Evolutionary conservation across 1,140 invertebrate species (phyloP).

Genomic region (Acromyrmex heyeri): DNA sequence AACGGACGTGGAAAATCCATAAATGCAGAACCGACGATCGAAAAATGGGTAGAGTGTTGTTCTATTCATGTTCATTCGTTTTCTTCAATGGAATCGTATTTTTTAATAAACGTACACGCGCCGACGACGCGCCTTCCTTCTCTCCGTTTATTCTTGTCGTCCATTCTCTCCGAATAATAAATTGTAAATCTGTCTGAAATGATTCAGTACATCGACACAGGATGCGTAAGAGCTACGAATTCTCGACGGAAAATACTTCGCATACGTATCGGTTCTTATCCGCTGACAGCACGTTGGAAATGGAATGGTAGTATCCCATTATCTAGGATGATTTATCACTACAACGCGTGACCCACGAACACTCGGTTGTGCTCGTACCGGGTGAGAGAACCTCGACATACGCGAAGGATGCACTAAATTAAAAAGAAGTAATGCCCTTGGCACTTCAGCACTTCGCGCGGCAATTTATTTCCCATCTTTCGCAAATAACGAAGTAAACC

Average conservation of each 20-base stretch:
- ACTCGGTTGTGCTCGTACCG: slow-evolving; percentile 37
- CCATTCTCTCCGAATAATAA: slow-evolving; percentile 53
- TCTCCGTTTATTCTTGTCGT: slow-evolving; percentile 26
- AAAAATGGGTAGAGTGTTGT: slow-evolving; percentile 6
- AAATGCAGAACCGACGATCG: slow-evolving; percentile 14
- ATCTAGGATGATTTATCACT: slow-evolving; percentile 68
- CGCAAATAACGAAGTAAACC: slow-evolving; percentile 59
- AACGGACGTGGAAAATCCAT: slow-evolving; percentile 21
- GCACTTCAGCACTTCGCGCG: slow-evolving; percentile 48
- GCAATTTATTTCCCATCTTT: slow-evolving; percentile 65
- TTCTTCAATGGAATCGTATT: slow-evolving; percentile 22
- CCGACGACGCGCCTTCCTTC: neutral
- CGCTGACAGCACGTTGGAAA: slow-evolving; percentile 58
- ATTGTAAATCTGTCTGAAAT: slow-evolving; percentile 65
- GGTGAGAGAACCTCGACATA: slow-evolving; percentile 53
- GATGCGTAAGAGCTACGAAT: slow-evolving; percentile 54
- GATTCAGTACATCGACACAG: slow-evolving; percentile 64
- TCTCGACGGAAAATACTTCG: slow-evolving; percentile 53
- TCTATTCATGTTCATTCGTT: neutral
- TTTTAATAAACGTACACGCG: slow-evolving; percentile 4
- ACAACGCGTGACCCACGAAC: slow-evolving; percentile 56
- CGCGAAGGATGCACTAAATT: slow-evolving; percentile 55
- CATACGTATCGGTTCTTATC: slow-evolving; percentile 52
- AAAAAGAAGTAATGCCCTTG: slow-evolving; percentile 63
- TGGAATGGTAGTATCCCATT: slow-evolving; percentile 63